These are phyloP conservation scores for Morone chrysops DNA, from an alignment of 2,113 vertebrate genomes.

Conservation along the genomic window DNA sequence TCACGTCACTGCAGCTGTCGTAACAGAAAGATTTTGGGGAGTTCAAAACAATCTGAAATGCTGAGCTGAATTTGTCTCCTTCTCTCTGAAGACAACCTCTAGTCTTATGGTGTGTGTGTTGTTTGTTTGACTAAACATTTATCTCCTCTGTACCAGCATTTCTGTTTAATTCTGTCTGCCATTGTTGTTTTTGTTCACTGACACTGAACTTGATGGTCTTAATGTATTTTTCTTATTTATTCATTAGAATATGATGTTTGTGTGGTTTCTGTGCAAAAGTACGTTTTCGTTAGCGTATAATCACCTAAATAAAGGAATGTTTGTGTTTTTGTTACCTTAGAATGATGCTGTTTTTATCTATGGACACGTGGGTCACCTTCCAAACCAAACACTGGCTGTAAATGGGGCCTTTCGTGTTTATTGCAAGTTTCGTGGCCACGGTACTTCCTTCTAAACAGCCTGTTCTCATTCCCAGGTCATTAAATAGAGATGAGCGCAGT, in stretches of 20 bases:
- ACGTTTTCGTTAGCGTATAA: no score
- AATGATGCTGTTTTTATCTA: no score
- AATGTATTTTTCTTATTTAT: slow-evolving; percentile 52
- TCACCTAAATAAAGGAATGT: no score
- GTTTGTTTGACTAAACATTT: neutral
- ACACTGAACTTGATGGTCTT: slow-evolving; percentile 25
- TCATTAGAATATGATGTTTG: slow-evolving; percentile 19
- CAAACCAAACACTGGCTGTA: no score
- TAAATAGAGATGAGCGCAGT: no score
- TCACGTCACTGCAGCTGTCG: neutral
- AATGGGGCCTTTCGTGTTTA: no score
- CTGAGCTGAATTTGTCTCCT: slow-evolving; percentile 1
- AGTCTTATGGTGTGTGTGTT: neutral
- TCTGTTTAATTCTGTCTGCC: neutral
- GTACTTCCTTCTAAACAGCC: no score
- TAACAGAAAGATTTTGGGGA: neutral
- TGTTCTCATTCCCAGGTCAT: no score
- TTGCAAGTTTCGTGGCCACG: no score
- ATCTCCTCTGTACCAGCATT: neutral
- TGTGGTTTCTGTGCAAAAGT: neutral
- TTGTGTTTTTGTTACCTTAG: no score
- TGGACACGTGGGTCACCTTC: no score
- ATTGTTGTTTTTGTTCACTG: neutral
- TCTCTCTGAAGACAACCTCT: neutral
- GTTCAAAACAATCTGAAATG: neutral